A percentile compares a stretch with the other conserved stretches of the same genome.
Conservation (phyloP, 2,797 vertebrate genomes). For the Neosilurus mollespiculum region DNA sequence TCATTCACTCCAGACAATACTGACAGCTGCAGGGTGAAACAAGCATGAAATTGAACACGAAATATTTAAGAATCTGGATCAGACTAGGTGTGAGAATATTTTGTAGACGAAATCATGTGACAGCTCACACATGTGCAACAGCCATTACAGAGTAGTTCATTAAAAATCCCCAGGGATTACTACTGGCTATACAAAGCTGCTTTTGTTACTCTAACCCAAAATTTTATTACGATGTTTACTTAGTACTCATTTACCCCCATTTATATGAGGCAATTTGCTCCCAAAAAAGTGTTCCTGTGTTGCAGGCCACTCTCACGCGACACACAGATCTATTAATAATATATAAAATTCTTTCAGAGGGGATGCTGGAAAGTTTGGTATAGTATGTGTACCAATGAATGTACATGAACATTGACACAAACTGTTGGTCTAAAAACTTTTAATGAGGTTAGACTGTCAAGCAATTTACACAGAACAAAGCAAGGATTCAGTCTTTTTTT, state of each 20-base stretch:
- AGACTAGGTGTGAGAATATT: too few relatives aligned
- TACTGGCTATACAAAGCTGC: slow-evolving; percentile 22
- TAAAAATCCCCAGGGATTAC: slow-evolving; percentile 35
- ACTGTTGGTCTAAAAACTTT: background rate
- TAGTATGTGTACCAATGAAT: background rate
- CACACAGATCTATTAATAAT: background rate
- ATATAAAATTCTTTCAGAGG: background rate
- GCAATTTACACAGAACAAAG: background rate
- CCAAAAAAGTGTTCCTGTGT: background rate
- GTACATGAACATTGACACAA: background rate
- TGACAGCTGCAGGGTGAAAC: too few relatives aligned
- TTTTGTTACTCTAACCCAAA: slow-evolving; percentile 39
- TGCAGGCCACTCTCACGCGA: background rate
- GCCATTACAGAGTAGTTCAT: slow-evolving; percentile 1
- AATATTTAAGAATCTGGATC: too few relatives aligned
- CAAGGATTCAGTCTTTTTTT: background rate
- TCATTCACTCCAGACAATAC: too few relatives aligned
- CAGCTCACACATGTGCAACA: background rate
- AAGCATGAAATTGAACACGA: too few relatives aligned
- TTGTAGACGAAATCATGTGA: too few relatives aligned
- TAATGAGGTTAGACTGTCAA: background rate
- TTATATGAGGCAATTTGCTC: background rate
- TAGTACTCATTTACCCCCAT: background rate
- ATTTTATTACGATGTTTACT: slow-evolving; percentile 15
- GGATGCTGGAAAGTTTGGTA: background rate